Conservation (phyloP, 2,888 invertebrate genomes). For the Rhogogaster chlorosoma region DNA sequence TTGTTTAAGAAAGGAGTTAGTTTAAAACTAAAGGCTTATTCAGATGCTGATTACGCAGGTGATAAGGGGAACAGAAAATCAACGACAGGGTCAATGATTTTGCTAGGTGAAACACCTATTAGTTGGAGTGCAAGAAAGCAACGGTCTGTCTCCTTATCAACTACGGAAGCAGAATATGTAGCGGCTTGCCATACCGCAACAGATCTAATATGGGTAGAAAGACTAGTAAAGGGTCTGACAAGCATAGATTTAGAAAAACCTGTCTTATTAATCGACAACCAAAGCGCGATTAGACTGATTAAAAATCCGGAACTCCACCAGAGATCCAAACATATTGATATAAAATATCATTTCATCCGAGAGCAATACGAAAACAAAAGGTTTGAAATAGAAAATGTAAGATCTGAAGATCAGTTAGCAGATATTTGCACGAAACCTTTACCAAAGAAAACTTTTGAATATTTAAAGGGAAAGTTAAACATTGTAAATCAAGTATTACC, state of each 20-base stretch:
- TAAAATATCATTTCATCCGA: slow-evolving; percentile 55
- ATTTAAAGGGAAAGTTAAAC: no score
- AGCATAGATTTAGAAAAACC: neutral
- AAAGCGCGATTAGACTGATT: slow-evolving; percentile 53
- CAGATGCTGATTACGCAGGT: slow-evolving; percentile 56
- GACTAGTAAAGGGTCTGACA: slow-evolving; percentile 49
- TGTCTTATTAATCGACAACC: slow-evolving; percentile 52
- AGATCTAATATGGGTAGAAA: slow-evolving; percentile 54
- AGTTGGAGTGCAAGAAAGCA: slow-evolving; percentile 56
- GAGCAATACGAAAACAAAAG: no score
- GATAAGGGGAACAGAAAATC: slow-evolving; percentile 55
- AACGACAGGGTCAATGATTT: slow-evolving; percentile 56
- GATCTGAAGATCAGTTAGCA: no score
- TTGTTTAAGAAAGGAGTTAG: neutral
- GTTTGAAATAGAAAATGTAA: no score
- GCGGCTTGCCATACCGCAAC: slow-evolving; percentile 52
- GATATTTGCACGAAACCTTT: no score
- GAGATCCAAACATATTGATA: slow-evolving; percentile 55
- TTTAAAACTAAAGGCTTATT: neutral
- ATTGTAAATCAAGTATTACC: no score
- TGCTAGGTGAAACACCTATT: slow-evolving; percentile 53
- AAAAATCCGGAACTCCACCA: slow-evolving; percentile 53
- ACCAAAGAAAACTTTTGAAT: no score
- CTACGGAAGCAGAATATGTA: no score
- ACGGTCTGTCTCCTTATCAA: slow-evolving; percentile 55